These are phyloP conservation scores for Ichneumon xanthorius DNA, from an alignment of 2,888 invertebrate species.

Conservation along the genomic window DNA sequence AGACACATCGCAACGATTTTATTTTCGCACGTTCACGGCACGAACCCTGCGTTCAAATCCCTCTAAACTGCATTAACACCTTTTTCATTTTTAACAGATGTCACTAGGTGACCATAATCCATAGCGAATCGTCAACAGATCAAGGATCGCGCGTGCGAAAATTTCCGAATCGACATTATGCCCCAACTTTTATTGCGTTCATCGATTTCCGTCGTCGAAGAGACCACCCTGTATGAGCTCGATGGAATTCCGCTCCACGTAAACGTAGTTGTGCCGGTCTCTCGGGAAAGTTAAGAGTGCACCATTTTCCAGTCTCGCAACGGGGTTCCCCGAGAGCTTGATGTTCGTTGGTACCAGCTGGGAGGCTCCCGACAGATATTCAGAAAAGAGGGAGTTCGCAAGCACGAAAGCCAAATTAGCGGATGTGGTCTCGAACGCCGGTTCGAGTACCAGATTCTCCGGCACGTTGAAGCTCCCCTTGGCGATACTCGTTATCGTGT, in stretches of 20 bases:
- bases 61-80: too few species aligned
- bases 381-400: neutral
- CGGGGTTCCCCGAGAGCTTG: conserved; percentile 79
- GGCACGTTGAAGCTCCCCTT: neutral
- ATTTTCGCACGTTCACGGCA: too few species aligned
- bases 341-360: conserved; percentile 56
- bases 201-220: neutral
- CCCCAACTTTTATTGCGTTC: neutral
- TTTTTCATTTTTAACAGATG: too few species aligned
- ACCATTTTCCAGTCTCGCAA: conserved; percentile 79
- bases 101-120: too few species aligned
- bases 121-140: too few species aligned
- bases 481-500: neutral
- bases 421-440: conserved; percentile 1
- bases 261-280: neutral
- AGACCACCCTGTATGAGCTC: neutral
- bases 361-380: conserved; percentile 59
- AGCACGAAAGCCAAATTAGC: conserved; percentile 14
- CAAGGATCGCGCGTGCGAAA: neutral
- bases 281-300: conserved; percentile 71
- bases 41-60: too few species aligned
- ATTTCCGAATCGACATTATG: too few species aligned
- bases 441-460: conserved; percentile 83
- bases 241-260: neutral
- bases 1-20: too few species aligned